A percentile compares a stretch with the other conserved stretches of the same genome.
These are phyloP conservation scores for Erethizon dorsatum DNA, from an alignment of 2,797 vertebrate species.

Conservation along the genomic window DNA sequence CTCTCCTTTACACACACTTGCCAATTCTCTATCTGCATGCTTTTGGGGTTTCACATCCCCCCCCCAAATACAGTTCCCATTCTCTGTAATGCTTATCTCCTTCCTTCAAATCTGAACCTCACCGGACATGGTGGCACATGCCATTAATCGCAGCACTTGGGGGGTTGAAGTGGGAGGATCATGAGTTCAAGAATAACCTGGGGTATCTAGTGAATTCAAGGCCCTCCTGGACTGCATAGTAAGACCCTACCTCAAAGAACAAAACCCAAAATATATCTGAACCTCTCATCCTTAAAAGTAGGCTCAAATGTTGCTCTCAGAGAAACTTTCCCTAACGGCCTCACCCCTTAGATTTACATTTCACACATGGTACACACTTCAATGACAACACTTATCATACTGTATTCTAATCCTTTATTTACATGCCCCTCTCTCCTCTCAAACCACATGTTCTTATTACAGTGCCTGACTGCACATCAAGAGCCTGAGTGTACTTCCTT, in stretches of 20 bases:
- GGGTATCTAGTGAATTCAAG: background rate
- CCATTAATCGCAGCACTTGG: background rate
- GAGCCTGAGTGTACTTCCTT: rapidly evolving
- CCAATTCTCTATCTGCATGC: background rate
- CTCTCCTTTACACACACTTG: background rate
- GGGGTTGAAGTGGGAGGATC: background rate
- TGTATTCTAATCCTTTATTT: background rate
- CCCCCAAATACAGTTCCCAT: background rate
- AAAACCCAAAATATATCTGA: background rate
- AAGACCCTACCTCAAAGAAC: background rate
- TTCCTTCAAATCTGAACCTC: background rate
- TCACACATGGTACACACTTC: background rate
- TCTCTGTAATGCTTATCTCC: background rate
- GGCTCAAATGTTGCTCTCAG: background rate
- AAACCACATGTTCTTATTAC: background rate
- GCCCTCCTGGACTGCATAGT: background rate
- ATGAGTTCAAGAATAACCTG: background rate
- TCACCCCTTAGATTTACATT: background rate
- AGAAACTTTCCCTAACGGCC: background rate
- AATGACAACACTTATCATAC: background rate
- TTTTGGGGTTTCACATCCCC: background rate
- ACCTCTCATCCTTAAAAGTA: background rate
- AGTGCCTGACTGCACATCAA: background rate
- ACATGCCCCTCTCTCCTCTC: background rate
- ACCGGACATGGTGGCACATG: background rate